phyloP scores from a whole-genome alignment of 2,797 vertebrate species.

The Acanthurus tractus region DNA sequence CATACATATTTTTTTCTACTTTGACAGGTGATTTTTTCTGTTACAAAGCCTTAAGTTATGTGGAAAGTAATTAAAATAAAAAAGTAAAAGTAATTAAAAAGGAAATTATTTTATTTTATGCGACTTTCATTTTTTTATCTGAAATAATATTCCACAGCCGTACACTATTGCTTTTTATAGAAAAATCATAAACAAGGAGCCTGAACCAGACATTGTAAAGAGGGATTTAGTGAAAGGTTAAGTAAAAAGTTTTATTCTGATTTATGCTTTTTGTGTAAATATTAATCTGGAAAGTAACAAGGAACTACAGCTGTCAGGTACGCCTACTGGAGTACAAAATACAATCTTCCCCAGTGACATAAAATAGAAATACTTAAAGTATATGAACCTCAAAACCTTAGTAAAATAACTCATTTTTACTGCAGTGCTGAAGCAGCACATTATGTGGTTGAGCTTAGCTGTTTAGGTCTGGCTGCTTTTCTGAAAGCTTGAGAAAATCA shows the following conservation, averaged over 20 bases:
- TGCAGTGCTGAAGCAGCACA: background rate
- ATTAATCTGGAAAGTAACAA: background rate
- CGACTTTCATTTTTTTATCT: background rate
- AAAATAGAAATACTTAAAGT: background rate
- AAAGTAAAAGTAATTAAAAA: no score
- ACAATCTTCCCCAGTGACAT: background rate
- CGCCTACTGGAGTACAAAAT: background rate
- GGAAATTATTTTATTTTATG: background rate
- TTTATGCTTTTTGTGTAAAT: background rate
- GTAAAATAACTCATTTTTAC: background rate
- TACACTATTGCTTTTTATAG: background rate
- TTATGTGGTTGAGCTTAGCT: background rate
- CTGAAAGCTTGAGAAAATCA: constrained; percentile 20
- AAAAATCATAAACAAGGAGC: background rate
- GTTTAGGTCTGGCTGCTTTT: background rate
- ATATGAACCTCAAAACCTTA: background rate
- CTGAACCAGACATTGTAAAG: no score
- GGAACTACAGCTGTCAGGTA: background rate
- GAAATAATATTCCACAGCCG: background rate
- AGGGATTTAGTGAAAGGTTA: no score
- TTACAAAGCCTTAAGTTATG: background rate
- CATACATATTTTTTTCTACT: no score
- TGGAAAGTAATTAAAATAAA: background rate
- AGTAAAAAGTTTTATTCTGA: background rate
- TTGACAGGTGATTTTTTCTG: background rate